phyloP scores from a whole-genome alignment of 1,140 invertebrate species.

The Cryptotermes secundus region DNA sequence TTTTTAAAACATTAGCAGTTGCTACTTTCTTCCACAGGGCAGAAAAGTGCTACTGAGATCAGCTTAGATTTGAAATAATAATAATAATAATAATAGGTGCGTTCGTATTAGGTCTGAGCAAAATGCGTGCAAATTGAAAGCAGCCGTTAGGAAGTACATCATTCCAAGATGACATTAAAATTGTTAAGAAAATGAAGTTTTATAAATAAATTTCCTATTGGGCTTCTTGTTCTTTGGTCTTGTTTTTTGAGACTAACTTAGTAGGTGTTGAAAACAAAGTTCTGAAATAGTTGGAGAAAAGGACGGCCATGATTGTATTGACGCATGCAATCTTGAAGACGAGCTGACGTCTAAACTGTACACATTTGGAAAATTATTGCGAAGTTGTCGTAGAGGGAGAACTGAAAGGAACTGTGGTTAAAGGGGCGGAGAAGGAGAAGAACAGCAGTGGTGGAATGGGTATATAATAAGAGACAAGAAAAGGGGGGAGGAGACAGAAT shows the following conservation, averaged over 20 bases:
- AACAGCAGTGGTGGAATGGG: not conserved
- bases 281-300: not conserved
- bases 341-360: not conserved
- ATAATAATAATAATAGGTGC: too few relatives aligned
- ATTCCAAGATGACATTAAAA: not conserved
- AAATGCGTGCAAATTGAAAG: too few relatives aligned
- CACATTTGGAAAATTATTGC: constrained; percentile 7
- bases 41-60: too few relatives aligned
- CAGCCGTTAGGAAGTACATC: not conserved
- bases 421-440: not conserved
- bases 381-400: not conserved
- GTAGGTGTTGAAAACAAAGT: not conserved
- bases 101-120: too few relatives aligned
- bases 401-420: not conserved
- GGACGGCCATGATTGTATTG: not conserved
- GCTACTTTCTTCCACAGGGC: too few relatives aligned
- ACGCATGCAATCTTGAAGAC: not conserved
- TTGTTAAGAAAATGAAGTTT: not conserved
- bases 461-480: not conserved
- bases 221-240: not conserved
- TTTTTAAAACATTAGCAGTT: too few relatives aligned
- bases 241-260: not conserved
- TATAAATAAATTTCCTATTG: not conserved
- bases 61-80: too few relatives aligned
- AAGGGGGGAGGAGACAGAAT: not conserved